A percentile compares a stretch with the other conserved stretches of the same genome.
Evolutionary conservation across 2,888 invertebrate species (phyloP).

Genomic region (Nomada lathburiana): DNA sequence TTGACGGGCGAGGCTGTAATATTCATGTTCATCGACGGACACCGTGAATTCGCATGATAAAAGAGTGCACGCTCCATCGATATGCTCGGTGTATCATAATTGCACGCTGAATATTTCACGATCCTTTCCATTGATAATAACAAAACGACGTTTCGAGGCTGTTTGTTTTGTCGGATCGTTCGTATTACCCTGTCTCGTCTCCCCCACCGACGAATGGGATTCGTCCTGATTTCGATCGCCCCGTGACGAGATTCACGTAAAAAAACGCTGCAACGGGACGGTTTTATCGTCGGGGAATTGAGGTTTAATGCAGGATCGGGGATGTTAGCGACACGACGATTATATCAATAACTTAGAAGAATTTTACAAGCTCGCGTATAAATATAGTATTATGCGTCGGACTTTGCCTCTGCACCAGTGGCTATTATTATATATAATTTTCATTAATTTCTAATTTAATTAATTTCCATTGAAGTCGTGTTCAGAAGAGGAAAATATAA

Average conservation of each 20-base stretch:
- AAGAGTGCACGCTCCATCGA: constrained; percentile 29
- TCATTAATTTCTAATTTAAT: neutral
- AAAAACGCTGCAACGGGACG: constrained; percentile 40
- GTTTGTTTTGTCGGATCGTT: constrained; percentile 25
- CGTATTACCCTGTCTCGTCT: constrained; percentile 11
- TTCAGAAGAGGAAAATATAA: too few relatives aligned
- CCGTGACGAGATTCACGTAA: constrained; percentile 26
- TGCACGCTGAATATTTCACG: constrained; percentile 51
- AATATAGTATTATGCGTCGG: too few relatives aligned
- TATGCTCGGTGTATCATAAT: constrained; percentile 47
- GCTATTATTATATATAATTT: neutral
- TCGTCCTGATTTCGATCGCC: constrained; percentile 22
- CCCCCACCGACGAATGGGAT: neutral
- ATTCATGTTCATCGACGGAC: constrained; percentile 50
- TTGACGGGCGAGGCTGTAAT: constrained; percentile 49
- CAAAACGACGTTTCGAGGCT: constrained; percentile 7
- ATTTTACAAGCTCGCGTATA: constrained; percentile 18
- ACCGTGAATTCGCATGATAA: constrained; percentile 39
- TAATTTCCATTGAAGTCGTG: too few relatives aligned
- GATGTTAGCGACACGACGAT: neutral
- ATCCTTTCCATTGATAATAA: constrained; percentile 38
- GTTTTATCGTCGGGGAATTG: constrained; percentile 35
- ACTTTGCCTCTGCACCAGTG: neutral
- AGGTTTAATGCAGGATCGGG: constrained; percentile 14
- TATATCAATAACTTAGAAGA: constrained; percentile 38